Evolutionary conservation across 2,888 invertebrate species (phyloP).

Genomic region (Scaptomyza parva): DNA sequence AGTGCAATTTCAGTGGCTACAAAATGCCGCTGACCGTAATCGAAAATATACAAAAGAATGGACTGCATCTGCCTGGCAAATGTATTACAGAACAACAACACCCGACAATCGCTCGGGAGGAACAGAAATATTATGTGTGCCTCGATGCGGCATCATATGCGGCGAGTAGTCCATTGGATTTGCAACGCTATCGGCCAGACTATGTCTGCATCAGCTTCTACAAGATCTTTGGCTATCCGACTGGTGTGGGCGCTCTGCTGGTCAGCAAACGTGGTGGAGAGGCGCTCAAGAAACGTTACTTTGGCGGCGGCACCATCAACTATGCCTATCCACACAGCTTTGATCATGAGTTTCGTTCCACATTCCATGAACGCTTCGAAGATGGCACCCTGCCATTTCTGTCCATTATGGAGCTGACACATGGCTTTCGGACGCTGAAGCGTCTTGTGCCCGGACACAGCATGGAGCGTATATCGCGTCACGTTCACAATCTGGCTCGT

Average conservation of each 20-base stretch:
- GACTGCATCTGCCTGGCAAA: slow-evolving; percentile 84
- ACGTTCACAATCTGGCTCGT: slow-evolving; percentile 91
- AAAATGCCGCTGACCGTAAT: slow-evolving; percentile 94
- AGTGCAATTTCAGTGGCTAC: slow-evolving; percentile 97
- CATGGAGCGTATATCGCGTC: slow-evolving; percentile 89
- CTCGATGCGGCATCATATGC: slow-evolving; percentile 95
- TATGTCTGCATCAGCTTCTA: slow-evolving; percentile 97
- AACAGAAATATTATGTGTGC: slow-evolving; percentile 88
- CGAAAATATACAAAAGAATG: slow-evolving; percentile 87
- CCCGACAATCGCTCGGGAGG: background rate
- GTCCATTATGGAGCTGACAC: slow-evolving; percentile 91
- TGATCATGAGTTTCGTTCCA: slow-evolving; percentile 89
- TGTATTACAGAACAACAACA: slow-evolving; percentile 28
- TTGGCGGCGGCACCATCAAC: slow-evolving; percentile 97
- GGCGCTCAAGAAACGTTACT: slow-evolving; percentile 88
- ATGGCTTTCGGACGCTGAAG: slow-evolving; percentile 92
- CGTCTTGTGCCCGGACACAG: slow-evolving; percentile 86
- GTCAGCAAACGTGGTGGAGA: slow-evolving; percentile 86
- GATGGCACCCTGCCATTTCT: slow-evolving; percentile 97
- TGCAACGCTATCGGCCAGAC: slow-evolving; percentile 91
- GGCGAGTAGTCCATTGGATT: slow-evolving; percentile 91
- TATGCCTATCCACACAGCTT: slow-evolving; percentile 90
- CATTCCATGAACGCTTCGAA: slow-evolving; percentile 93
- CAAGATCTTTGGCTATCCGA: slow-evolving; percentile 97
- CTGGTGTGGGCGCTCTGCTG: slow-evolving; percentile 95